Conservation (phyloP, 2,113 vertebrate genomes). For the Heterocephalus glaber region DNA sequence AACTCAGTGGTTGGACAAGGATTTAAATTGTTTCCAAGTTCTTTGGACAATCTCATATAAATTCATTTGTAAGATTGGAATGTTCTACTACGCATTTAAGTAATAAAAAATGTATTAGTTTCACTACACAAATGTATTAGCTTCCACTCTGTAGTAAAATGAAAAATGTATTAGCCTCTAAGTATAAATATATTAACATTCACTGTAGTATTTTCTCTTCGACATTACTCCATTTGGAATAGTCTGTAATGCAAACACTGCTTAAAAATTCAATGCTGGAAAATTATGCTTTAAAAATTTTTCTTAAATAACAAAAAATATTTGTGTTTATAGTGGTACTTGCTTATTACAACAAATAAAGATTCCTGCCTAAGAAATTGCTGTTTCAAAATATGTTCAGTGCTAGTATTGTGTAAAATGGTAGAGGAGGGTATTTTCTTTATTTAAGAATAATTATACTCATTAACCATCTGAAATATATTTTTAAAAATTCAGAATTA, state of each 20-base stretch:
- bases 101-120: slow-evolving; percentile 79
- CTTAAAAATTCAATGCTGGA: slow-evolving; percentile 46
- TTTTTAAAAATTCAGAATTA: not conserved
- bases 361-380: not conserved
- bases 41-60: slow-evolving; percentile 65
- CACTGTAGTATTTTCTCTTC: not conserved
- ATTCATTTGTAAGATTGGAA: slow-evolving; percentile 73
- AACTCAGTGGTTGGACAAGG: slow-evolving; percentile 34
- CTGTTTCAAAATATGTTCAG: not conserved
- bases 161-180: slow-evolving; percentile 73
- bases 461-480: not conserved
- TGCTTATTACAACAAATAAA: not conserved
- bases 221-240: not conserved
- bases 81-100: slow-evolving; percentile 69
- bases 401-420: not conserved
- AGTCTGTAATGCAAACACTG: slow-evolving; percentile 41
- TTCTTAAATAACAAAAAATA: not conserved
- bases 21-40: slow-evolving; percentile 45
- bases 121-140: slow-evolving; percentile 67
- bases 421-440: not conserved
- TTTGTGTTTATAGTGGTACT: not conserved
- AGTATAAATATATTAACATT: slow-evolving; percentile 51
- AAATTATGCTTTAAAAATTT: slow-evolving; percentile 26
- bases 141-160: slow-evolving; percentile 68
- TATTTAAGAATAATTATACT: not conserved